Evolutionary conservation across 2,888 invertebrate genomes (phyloP).

Genomic region (Ctenicera cuprea): DNA sequence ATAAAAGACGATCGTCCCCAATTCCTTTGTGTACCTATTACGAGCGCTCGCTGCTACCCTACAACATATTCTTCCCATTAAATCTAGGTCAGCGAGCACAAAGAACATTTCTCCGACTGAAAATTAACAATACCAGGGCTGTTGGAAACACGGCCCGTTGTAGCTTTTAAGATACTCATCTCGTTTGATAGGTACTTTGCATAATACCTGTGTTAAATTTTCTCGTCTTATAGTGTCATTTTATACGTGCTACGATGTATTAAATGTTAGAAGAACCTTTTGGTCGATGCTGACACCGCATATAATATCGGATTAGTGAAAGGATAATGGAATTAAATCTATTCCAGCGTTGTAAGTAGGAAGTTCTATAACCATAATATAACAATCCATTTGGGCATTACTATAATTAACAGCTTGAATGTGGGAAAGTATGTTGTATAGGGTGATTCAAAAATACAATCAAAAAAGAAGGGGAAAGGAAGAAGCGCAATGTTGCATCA

Average conservation of each 20-base stretch:
- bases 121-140: conserved; percentile 45
- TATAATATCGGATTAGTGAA: conserved; percentile 6
- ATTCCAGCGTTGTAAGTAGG: conserved; percentile 12
- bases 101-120: conserved; percentile 44
- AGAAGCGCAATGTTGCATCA: too few species aligned
- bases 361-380: background rate
- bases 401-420: background rate
- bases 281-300: conserved; percentile 16
- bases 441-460: too few species aligned
- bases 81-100: conserved; percentile 52
- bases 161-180: conserved; percentile 35
- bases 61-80: conserved; percentile 51
- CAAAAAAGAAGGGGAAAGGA: too few species aligned
- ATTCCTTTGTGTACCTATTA: conserved; percentile 51
- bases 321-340: conserved; percentile 27
- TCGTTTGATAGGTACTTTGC: conserved; percentile 43
- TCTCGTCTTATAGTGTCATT: conserved; percentile 17
- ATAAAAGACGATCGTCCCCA: conserved; percentile 51
- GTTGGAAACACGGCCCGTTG: conserved; percentile 23
- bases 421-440: background rate
- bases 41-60: conserved; percentile 47
- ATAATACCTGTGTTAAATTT: conserved; percentile 41
- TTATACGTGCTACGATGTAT: conserved; percentile 24
- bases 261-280: conserved; percentile 24
- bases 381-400: background rate